Conservation (phyloP, 2,888 invertebrate species). For the Ecdyonurus torrentis region DNA sequence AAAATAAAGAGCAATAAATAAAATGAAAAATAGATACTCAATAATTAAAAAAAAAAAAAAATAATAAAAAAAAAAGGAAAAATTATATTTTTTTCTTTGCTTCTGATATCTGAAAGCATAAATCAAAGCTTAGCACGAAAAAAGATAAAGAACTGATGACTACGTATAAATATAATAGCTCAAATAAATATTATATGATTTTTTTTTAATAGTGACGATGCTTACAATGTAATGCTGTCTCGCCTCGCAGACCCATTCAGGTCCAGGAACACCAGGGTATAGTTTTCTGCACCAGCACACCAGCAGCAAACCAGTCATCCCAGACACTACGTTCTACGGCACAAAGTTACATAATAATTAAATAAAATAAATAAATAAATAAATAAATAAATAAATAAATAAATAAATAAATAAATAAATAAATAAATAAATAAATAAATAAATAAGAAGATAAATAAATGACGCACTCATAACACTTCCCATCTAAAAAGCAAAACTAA, state of each 20-base stretch:
- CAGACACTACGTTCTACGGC: slow-evolving; percentile 26
- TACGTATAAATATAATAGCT: no score
- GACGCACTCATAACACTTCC: no score
- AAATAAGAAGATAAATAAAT: no score
- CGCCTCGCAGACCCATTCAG: not conserved
- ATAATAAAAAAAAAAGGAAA: not conserved
- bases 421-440: no score
- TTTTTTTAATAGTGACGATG: not conserved
- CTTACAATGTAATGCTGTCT: not conserved
- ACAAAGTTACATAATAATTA: no score
- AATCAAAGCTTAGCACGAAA: no score
- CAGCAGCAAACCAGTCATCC: slow-evolving; percentile 26
- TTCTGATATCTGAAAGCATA: no score
- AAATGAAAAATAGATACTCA: slow-evolving; percentile 1
- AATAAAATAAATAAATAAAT: no score
- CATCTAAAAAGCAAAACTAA: no score
- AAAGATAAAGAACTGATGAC: not conserved
- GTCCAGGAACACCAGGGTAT: slow-evolving; percentile 24
- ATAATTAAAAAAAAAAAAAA: slow-evolving; percentile 3
- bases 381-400: no score
- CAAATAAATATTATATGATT: no score
- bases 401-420: no score
- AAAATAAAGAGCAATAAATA: not conserved
- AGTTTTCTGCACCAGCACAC: slow-evolving; percentile 28
- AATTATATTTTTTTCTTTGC: not conserved